phyloP scores from a whole-genome alignment of 2,113 vertebrate genomes.

The Tyrannus savana region DNA sequence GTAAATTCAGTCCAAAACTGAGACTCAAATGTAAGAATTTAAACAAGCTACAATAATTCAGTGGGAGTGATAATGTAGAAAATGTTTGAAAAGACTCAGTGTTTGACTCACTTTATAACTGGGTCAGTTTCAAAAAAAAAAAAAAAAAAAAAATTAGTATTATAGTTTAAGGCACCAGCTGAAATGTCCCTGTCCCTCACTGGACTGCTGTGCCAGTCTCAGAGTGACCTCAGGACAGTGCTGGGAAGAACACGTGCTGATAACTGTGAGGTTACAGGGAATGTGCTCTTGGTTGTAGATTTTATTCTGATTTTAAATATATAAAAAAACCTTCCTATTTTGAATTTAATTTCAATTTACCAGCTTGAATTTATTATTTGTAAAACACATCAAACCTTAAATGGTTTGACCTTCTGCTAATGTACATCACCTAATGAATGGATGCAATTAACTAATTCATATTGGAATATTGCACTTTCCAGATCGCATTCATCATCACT shows the following conservation, averaged over 20 bases:
- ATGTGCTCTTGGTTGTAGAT: background rate
- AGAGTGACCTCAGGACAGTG: fast-evolving
- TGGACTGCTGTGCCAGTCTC: fast-evolving
- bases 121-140: background rate
- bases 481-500: conserved; percentile 76
- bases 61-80: background rate
- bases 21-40: background rate
- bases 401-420: conserved; percentile 80
- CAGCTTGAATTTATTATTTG: conserved; percentile 75
- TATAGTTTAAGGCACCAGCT: background rate
- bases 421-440: conserved; percentile 77
- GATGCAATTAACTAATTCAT: conserved; percentile 78
- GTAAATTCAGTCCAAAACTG: background rate
- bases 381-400: conserved; percentile 72
- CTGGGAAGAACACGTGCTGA: fast-evolving
- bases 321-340: background rate
- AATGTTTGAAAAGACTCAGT: background rate
- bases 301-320: background rate
- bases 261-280: background rate
- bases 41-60: background rate
- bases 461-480: conserved; percentile 73
- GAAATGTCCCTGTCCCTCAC: background rate
- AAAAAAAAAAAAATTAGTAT: background rate
- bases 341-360: conserved; percentile 41
- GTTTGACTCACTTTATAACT: background rate